These are phyloP conservation scores for Eumacrocentrus americanus DNA, from an alignment of 2,888 invertebrate genomes.

Conservation along the genomic window DNA sequence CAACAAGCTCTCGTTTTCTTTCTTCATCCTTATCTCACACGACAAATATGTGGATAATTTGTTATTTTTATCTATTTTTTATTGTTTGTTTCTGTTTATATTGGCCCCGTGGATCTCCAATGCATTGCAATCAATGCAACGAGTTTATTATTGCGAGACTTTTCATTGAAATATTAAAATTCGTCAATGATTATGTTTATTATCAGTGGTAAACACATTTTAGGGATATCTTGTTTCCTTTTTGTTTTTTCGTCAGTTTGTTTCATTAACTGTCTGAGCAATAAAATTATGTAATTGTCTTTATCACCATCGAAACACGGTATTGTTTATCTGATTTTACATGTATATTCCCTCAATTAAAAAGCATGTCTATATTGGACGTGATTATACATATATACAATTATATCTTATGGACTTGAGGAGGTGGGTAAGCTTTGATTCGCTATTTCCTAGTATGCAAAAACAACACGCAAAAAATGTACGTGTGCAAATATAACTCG, in stretches of 20 bases:
- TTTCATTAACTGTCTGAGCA: neutral
- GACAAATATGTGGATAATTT: too few species aligned
- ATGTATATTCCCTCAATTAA: neutral
- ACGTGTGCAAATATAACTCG: neutral
- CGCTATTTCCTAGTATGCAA: neutral
- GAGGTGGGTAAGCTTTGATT: neutral
- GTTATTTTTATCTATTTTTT: constrained; percentile 3
- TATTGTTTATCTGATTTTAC: neutral
- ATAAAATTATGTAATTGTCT: neutral
- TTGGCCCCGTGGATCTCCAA: constrained; percentile 36
- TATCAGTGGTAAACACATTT: constrained; percentile 10
- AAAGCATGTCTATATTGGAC: constrained; percentile 14
- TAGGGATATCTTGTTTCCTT: too few species aligned
- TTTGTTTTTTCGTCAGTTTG: too few species aligned
- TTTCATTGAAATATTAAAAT: neutral
- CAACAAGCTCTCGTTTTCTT: too few species aligned
- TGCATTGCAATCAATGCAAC: neutral
- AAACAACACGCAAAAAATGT: constrained; percentile 7
- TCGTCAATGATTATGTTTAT: constrained; percentile 4
- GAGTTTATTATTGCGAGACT: neutral
- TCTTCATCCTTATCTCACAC: constrained; percentile 12
- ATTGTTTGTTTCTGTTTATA: constrained; percentile 17
- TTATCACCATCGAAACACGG: neutral
- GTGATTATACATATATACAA: constrained; percentile 21
- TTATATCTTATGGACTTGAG: constrained; percentile 1